phyloP scores from a whole-genome alignment of 1,140 invertebrate species.

The Ectropis grisescens region DNA sequence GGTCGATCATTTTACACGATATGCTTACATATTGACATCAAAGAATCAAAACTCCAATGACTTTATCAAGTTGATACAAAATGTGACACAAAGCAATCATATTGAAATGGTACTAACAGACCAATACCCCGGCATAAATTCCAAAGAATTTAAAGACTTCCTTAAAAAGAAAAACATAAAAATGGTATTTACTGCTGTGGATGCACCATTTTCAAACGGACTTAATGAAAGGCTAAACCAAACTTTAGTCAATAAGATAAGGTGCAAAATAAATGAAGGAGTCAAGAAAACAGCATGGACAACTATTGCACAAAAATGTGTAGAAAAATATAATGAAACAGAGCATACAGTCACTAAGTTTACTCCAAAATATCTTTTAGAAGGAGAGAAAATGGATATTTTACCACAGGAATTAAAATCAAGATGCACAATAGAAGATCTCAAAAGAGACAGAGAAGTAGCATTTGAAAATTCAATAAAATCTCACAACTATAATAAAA shows the following conservation, averaged over 20 bases:
- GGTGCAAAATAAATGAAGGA: conserved; percentile 14
- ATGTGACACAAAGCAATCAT: conserved; percentile 7
- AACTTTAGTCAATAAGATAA: conserved; percentile 19
- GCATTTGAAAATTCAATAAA: too few relatives aligned
- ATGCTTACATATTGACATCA: conserved; percentile 15
- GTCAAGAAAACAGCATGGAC: conserved; percentile 12
- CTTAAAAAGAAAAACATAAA: conserved; percentile 26
- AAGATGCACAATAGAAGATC: conserved; percentile 6
- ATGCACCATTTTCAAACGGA: conserved; percentile 14
- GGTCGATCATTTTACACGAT: too few relatives aligned
- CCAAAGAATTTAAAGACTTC: conserved; percentile 29
- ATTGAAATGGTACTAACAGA: conserved; percentile 11
- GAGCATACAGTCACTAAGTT: conserved; percentile 35
- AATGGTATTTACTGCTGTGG: conserved; percentile 18
- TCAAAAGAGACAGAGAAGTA: conserved; percentile 11
- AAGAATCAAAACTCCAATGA: conserved; percentile 19
- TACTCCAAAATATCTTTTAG: conserved; percentile 17
- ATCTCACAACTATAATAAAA: conserved; percentile 12
- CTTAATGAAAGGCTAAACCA: too few relatives aligned
- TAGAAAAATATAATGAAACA: too few relatives aligned
- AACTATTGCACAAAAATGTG: conserved; percentile 17
- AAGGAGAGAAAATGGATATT: conserved; percentile 12
- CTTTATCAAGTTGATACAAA: conserved; percentile 34
- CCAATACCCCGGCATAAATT: conserved; percentile 26
- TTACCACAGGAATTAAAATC: conserved; percentile 11